A percentile compares a stretch with the other conserved stretches of the same genome.
phyloP scores from a whole-genome alignment of 2,797 vertebrate species.

The Lindbergichthys nudifrons region DNA sequence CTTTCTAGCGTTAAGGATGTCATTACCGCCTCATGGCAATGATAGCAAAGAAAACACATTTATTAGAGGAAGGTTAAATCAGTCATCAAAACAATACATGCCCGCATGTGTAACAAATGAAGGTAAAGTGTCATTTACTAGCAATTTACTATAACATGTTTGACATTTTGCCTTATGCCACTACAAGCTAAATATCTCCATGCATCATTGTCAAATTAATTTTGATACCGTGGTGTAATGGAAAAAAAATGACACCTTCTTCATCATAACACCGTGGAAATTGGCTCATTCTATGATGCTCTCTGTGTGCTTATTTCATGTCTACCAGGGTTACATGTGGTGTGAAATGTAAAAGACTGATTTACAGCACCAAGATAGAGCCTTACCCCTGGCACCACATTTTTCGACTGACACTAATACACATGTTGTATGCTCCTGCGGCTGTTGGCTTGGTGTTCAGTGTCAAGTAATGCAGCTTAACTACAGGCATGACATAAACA shows the following conservation, averaged over 20 bases:
- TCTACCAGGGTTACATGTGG: constrained; percentile 24
- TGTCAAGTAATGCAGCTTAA: constrained; percentile 25
- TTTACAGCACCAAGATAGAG: constrained; percentile 34
- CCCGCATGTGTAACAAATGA: constrained; percentile 56
- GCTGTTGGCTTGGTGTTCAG: constrained; percentile 23
- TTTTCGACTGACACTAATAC: constrained; percentile 28
- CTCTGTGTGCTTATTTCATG: constrained; percentile 41
- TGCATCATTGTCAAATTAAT: constrained; percentile 69
- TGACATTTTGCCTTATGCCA: constrained; percentile 61
- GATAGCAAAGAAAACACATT: constrained; percentile 29
- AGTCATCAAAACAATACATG: constrained; percentile 42
- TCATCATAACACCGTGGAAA: constrained; percentile 52
- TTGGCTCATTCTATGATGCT: constrained; percentile 37
- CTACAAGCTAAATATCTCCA: constrained; percentile 55
- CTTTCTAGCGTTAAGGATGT: constrained; percentile 26
- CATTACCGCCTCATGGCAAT: constrained; percentile 16
- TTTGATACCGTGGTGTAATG: constrained; percentile 53
- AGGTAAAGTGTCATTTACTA: constrained; percentile 53
- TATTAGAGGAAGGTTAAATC: constrained; percentile 45
- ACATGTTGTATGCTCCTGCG: constrained; percentile 27
- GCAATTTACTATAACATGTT: constrained; percentile 55
- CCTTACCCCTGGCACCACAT: constrained; percentile 22
- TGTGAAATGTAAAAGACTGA: constrained; percentile 51
- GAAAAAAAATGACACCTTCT: constrained; percentile 46
- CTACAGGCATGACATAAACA: constrained; percentile 36